Evolutionary conservation across 2,797 vertebrate species (phyloP).

Genomic region (Cuniculus paca): DNA sequence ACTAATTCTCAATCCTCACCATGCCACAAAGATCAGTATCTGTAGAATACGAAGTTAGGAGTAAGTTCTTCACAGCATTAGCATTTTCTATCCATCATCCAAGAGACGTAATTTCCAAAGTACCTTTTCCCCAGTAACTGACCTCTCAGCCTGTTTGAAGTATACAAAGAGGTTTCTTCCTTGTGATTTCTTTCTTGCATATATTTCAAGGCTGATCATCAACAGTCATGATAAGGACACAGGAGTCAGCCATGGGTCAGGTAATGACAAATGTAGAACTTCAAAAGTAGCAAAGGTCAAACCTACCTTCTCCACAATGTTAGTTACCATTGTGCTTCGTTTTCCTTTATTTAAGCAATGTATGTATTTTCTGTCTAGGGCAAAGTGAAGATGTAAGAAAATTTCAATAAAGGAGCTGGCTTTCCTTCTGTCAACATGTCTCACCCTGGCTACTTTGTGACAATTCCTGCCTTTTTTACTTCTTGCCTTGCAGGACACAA

Average conservation of each 20-base stretch:
- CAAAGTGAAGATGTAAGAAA: constrained; percentile 59
- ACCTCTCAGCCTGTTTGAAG: constrained; percentile 67
- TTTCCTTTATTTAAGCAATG: neutral
- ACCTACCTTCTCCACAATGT: neutral
- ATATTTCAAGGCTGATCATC: neutral
- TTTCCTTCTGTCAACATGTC: constrained; percentile 66
- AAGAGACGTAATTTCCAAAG: constrained; percentile 65
- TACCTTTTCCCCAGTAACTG: constrained; percentile 33
- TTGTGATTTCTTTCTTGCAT: neutral
- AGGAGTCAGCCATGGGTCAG: neutral
- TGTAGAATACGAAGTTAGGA: constrained; percentile 87
- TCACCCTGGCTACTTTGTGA: constrained; percentile 3
- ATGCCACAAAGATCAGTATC: constrained; percentile 84
- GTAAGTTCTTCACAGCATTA: constrained; percentile 81
- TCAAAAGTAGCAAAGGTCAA: neutral
- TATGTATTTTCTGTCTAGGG: neutral
- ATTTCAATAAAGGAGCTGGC: constrained; percentile 63
- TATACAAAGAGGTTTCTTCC: constrained; percentile 57
- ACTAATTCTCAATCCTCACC: constrained; percentile 86
- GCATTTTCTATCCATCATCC: constrained; percentile 67
- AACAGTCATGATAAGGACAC: neutral
- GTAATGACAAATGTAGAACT: neutral
- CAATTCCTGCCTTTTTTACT: constrained; percentile 38
- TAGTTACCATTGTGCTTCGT: neutral
- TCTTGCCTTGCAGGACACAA: neutral